These are phyloP conservation scores for Synanthedon tipuliformis DNA, from an alignment of 2,888 invertebrate genomes.

Conservation along the genomic window DNA sequence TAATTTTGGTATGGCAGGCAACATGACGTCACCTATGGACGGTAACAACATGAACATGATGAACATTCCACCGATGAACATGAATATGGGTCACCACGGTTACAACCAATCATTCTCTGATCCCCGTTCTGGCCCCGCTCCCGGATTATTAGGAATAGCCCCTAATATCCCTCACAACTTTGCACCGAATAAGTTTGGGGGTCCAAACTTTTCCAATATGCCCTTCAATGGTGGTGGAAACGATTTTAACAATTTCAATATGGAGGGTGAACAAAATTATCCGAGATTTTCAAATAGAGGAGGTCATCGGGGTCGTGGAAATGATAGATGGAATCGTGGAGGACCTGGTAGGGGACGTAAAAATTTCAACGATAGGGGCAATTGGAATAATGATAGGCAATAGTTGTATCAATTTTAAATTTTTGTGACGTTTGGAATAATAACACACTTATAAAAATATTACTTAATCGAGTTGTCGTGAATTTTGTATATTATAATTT, in stretches of 20 bases:
- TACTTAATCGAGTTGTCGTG: too few species aligned
- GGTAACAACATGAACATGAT: slow-evolving; percentile 46
- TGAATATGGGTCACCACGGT: slow-evolving; percentile 50
- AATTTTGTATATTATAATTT: too few species aligned
- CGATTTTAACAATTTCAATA: slow-evolving; percentile 54
- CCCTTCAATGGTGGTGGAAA: slow-evolving; percentile 55
- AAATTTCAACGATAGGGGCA: slow-evolving; percentile 60
- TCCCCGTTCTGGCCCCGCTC: slow-evolving; percentile 59
- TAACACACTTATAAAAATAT: too few species aligned
- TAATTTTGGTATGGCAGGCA: slow-evolving; percentile 41
- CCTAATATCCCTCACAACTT: slow-evolving; percentile 67
- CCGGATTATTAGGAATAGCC: slow-evolving; percentile 70
- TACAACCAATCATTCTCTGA: slow-evolving; percentile 57
- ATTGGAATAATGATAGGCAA: slow-evolving; percentile 68
- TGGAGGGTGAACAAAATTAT: slow-evolving; percentile 54
- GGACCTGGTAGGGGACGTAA: slow-evolving; percentile 58
- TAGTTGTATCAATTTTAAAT: slow-evolving; percentile 20
- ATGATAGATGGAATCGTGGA: slow-evolving; percentile 59
- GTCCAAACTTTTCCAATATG: slow-evolving; percentile 53
- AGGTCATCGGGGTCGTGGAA: slow-evolving; percentile 53
- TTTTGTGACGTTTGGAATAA: too few species aligned
- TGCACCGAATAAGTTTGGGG: slow-evolving; percentile 45
- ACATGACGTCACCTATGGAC: slow-evolving; percentile 41
- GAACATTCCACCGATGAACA: slow-evolving; percentile 50
- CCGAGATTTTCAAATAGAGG: slow-evolving; percentile 55